Evolutionary conservation across 1,140 invertebrate species (phyloP).

Genomic region (Aleiodes sp.): DNA sequence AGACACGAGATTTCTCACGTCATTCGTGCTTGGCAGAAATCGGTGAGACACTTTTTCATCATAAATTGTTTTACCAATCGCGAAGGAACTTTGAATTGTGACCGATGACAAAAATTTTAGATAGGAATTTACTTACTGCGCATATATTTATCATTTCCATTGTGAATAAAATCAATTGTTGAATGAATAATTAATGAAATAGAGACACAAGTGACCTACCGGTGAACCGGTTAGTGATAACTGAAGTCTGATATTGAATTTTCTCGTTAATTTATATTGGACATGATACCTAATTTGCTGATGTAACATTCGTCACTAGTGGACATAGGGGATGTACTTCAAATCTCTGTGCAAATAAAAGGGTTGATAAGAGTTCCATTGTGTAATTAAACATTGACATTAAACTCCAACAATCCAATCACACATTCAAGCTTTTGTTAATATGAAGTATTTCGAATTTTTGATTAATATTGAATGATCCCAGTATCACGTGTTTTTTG

Average conservation of each 20-base stretch:
- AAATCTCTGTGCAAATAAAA: constrained; percentile 21
- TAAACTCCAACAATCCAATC: constrained; percentile 19
- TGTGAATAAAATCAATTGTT: no score
- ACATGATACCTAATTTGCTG: background rate
- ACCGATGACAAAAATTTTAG: no score
- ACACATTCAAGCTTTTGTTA: no score
- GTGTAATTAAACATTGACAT: background rate
- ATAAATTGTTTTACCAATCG: no score
- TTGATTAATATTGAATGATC: no score
- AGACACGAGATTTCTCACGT: constrained; percentile 60
- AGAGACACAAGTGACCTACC: background rate
- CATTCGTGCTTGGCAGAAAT: constrained; percentile 59
- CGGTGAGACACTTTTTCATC: constrained; percentile 50
- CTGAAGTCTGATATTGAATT: background rate
- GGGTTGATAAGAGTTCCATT: constrained; percentile 4
- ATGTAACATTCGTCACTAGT: background rate
- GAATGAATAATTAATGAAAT: no score
- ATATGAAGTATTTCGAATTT: no score
- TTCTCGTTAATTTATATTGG: constrained; percentile 21
- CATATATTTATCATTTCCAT: no score
- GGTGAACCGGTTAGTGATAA: background rate
- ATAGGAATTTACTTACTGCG: no score
- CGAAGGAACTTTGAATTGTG: no score
- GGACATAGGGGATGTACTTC: background rate
- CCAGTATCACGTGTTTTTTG: no score